phyloP scores from a whole-genome alignment of 2,113 vertebrate species.

The Chloropsis cyanopogon region DNA sequence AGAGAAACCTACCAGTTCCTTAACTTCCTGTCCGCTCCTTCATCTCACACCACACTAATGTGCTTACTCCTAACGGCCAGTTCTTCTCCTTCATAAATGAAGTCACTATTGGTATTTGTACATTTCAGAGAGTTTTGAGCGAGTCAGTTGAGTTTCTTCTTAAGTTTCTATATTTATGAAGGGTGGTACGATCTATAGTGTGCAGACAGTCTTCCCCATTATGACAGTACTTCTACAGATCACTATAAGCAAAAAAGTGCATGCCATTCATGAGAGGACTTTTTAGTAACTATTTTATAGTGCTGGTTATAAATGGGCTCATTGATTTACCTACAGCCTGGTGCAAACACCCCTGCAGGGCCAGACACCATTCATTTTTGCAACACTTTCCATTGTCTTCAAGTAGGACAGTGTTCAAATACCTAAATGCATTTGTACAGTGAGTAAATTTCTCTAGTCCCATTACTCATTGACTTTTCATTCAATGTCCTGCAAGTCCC shows the following conservation, averaged over 20 bases:
- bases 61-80: not conserved
- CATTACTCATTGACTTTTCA: not conserved
- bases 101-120: not conserved
- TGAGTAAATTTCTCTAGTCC: not conserved
- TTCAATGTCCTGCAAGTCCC: not conserved
- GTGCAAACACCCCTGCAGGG: not conserved
- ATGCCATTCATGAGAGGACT: not conserved
- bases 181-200: not conserved
- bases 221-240: not conserved
- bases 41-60: not conserved
- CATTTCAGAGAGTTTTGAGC: not conserved
- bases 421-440: not conserved
- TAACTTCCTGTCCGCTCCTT: not conserved
- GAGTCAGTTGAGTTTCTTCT: not conserved
- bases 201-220: not conserved
- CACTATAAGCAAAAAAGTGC: not conserved
- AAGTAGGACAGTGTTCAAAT: not conserved
- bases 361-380: not conserved
- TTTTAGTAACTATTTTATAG: not conserved
- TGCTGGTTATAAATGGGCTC: not conserved
- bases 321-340: not conserved
- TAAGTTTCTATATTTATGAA: not conserved
- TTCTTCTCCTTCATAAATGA: not conserved
- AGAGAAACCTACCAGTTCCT: not conserved
- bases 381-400: not conserved